Evolutionary conservation across 1,140 invertebrate genomes (phyloP).

Genomic region (Drosophila mojavensis): DNA sequence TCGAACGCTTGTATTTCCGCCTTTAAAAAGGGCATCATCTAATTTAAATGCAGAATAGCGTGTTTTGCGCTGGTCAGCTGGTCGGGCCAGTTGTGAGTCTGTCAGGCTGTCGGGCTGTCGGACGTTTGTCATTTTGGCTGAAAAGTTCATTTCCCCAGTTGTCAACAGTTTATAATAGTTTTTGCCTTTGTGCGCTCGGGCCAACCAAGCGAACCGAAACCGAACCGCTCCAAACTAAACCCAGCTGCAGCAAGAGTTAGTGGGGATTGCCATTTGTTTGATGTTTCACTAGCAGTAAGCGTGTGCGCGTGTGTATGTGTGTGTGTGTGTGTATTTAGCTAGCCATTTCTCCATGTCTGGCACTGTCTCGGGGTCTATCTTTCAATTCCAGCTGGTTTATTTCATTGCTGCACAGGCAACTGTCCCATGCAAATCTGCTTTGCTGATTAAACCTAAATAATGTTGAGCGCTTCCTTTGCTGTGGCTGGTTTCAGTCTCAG

Average conservation of each 20-base stretch:
- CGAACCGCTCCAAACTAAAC: conserved; percentile 37
- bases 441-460: conserved; percentile 82
- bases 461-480: conserved; percentile 68
- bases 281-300: conserved; percentile 51
- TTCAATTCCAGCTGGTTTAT: conserved; percentile 80
- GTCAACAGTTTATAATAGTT: conserved; percentile 76
- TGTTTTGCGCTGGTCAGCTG: conserved; percentile 11
- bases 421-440: conserved; percentile 78
- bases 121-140: conserved; percentile 69
- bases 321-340: conserved; percentile 28
- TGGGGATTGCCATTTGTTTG: conserved; percentile 58
- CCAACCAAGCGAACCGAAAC: conserved; percentile 42
- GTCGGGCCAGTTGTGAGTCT: background rate
- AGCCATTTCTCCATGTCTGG: conserved; percentile 43
- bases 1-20: background rate
- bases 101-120: conserved; percentile 8
- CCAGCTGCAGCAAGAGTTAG: conserved; percentile 21
- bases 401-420: conserved; percentile 58
- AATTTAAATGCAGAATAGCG: conserved; percentile 20
- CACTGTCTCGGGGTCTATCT: conserved; percentile 48
- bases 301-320: conserved; percentile 6
- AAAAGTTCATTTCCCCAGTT: conserved; percentile 78
- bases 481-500: conserved; percentile 30
- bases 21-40: background rate
- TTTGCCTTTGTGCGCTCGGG: conserved; percentile 45